phyloP scores from a whole-genome alignment of 2,113 vertebrate species.

The Lagopus muta region DNA sequence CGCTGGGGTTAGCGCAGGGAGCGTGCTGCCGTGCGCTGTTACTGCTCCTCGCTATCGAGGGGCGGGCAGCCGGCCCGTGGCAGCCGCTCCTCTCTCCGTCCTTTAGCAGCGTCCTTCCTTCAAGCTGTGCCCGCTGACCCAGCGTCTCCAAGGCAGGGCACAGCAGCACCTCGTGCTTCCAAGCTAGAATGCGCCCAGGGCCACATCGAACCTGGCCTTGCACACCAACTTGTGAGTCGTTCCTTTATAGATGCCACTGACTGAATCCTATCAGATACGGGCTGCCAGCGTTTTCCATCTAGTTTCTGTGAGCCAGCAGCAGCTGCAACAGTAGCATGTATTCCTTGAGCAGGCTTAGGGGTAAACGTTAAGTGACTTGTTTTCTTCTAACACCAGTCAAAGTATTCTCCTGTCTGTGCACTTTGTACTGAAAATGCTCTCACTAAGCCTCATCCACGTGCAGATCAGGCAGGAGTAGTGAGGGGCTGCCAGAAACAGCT shows the following conservation, averaged over 20 bases:
- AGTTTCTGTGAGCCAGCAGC: neutral
- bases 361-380: constrained; percentile 7
- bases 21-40: too few species aligned
- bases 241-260: neutral
- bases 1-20: too few species aligned
- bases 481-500: neutral
- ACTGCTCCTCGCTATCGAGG: too few species aligned
- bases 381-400: neutral
- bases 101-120: neutral
- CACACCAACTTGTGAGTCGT: neutral
- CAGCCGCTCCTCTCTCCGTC: too few species aligned
- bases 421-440: neutral
- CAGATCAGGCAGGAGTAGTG: neutral
- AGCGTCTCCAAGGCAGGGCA: too few species aligned
- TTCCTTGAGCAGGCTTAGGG: neutral
- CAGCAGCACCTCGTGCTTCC: too few species aligned
- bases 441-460: neutral
- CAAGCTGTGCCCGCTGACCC: too few species aligned
- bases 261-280: neutral
- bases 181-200: too few species aligned
- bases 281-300: accelerated
- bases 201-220: too few species aligned
- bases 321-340: neutral
- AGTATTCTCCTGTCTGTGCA: neutral
- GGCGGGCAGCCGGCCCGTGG: too few species aligned